A percentile compares a stretch with the other conserved stretches of the same genome.
Evolutionary conservation across 2,797 vertebrate genomes (phyloP).

Genomic region (Gobio occitaniae): DNA sequence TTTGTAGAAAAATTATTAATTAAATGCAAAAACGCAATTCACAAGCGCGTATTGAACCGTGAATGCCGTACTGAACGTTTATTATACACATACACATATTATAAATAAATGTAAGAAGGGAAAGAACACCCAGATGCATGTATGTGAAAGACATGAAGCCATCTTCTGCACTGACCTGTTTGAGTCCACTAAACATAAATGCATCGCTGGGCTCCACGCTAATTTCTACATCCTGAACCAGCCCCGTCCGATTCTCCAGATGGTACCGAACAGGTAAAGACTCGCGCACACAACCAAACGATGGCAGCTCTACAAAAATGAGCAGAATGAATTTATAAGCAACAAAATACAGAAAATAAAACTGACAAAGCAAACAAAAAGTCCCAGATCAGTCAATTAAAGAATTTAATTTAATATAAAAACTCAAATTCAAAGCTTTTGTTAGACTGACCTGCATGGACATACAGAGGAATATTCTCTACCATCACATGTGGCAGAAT

Average conservation of each 20-base stretch:
- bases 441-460: conserved; percentile 87
- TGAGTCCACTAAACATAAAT: conserved; percentile 99
- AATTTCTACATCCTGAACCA: conserved; percentile 96
- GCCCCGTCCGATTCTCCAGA: conserved; percentile 89
- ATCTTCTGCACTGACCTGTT: conserved; percentile 82
- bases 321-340: background rate
- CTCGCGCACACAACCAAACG: conserved; percentile 92
- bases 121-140: too few species aligned
- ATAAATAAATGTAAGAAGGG: too few species aligned
- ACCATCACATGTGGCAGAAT: conserved; percentile 90
- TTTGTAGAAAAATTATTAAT: too few species aligned
- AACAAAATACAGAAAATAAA: background rate
- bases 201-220: conserved; percentile 95
- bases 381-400: background rate
- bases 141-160: background rate
- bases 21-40: too few species aligned
- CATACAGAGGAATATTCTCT: conserved; percentile 92
- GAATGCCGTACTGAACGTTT: too few species aligned
- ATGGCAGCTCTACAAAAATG: conserved; percentile 84
- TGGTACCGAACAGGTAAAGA: conserved; percentile 92
- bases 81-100: too few species aligned
- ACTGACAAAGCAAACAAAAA: background rate
- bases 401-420: background rate
- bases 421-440: background rate
- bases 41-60: too few species aligned